phyloP scores from a whole-genome alignment of 2,113 vertebrate genomes.

The Hemiscyllium ocellatum region DNA sequence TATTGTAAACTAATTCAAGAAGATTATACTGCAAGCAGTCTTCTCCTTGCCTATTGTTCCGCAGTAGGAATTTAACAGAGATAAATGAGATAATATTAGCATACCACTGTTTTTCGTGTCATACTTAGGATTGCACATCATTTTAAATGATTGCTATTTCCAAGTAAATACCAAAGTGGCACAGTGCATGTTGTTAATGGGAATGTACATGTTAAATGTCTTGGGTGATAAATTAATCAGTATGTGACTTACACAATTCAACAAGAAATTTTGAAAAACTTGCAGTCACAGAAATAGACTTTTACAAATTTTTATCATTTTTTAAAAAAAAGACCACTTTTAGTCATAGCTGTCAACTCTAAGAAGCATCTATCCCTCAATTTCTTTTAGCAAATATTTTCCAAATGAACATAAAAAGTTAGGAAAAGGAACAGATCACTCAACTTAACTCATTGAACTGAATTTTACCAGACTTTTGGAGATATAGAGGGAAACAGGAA shows the following conservation, averaged over 20 bases:
- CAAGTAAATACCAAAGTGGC: constrained; percentile 4
- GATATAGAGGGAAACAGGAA: neutral
- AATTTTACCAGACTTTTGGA: neutral
- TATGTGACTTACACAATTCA: neutral
- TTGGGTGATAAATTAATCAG: neutral
- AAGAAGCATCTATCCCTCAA: neutral
- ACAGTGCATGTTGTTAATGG: neutral
- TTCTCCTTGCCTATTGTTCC: neutral
- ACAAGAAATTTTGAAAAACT: neutral
- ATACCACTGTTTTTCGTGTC: neutral
- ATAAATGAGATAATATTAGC: constrained; percentile 24
- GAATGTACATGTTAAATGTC: neutral
- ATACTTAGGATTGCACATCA: neutral
- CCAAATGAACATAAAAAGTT: neutral
- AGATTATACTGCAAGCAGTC: neutral
- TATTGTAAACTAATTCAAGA: neutral
- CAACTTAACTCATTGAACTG: neutral
- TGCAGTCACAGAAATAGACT: neutral
- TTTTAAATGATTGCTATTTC: neutral
- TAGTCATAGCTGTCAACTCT: neutral
- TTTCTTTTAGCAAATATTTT: neutral
- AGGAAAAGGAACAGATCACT: neutral
- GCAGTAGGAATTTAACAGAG: neutral
- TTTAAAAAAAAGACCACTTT: neutral
- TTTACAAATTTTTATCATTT: neutral